Base-by-base conservation (phyloP, 2,888 invertebrate genomes). In the Diplolepis rosae region DNA sequence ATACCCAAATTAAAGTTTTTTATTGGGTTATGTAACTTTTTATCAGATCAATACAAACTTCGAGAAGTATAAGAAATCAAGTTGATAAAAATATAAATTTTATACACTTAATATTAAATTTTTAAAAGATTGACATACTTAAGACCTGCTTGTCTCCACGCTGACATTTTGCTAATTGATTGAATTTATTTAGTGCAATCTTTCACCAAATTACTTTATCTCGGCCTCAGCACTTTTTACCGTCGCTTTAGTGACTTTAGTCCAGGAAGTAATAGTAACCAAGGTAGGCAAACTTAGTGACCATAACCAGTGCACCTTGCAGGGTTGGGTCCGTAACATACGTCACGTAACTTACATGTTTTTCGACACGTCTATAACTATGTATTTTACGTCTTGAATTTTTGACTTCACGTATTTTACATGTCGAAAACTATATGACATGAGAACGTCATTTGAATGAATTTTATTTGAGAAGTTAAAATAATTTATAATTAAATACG, bases 121-220 rank as follows among this genome's bases (percentile, higher is more conserved):
- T 65, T 67, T 30, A 1, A 15, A n/a, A 39, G 6, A 15, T 42
- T 52, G 72, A 90, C 94, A 93, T 91, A 95, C 95, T 94, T 95
- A 82, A 96, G 91, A 88, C 95, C 95, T 80, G 92, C 95, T 90
- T 93, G 93, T 90, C 95, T 94, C 95, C 95, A 96, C 86, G 93
- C 93, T 89, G 93, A 92, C 94, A 95, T 95, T 87, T 86, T 91
- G 65, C 66, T 28, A 65, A 22, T 52, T 39, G 11, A n/a, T 48
- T 18, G 52, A 52, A 15, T 22, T 67, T 30, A n/a, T 30, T 51
- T 51, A 4, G 9, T 48, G 3, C 50, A 35, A 50, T 24, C 4
- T 45, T 11, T 51, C 28, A 67, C 11, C 13, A 28, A 28, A 24
- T 9, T 32, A 11, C 32, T 56, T 6, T 22, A 39, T 24, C 11